Conservation (phyloP, 2,113 vertebrate species). For the Nanorana parkeri region DNA sequence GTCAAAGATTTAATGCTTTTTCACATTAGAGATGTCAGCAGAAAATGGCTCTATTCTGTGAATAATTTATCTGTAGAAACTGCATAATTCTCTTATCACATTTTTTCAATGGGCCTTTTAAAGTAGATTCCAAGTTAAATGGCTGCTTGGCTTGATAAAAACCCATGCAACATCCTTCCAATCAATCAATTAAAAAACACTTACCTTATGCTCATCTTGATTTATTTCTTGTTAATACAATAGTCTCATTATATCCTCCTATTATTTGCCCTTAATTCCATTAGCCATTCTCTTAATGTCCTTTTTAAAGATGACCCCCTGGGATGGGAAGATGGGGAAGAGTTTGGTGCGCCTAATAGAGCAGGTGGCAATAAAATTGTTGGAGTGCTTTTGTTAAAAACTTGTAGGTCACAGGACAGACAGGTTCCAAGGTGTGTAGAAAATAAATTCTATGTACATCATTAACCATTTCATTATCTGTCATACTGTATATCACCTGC, state of each 20-base stretch:
- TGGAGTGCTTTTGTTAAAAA: conserved; percentile 83
- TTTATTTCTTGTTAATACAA: conserved; percentile 99
- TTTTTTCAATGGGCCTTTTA: conserved; percentile 84
- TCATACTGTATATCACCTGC: conserved; percentile 60
- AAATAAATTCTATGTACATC: conserved; percentile 61
- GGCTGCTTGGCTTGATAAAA: conserved; percentile 89
- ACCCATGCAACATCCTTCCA: conserved; percentile 90
- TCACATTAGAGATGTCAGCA: conserved; percentile 99
- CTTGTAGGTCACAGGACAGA: conserved; percentile 80
- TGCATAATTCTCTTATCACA: conserved; percentile 91
- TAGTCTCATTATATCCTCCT: conserved; percentile 98
- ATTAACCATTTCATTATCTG: conserved; percentile 60
- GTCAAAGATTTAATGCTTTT: conserved; percentile 96
- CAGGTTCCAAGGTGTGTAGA: conserved; percentile 68
- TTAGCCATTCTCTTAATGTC: conserved; percentile 97
- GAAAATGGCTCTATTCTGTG: conserved; percentile 96
- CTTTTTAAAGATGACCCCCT: conserved; percentile 91
- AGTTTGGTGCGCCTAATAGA: conserved; percentile 80
- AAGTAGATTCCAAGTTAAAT: conserved; percentile 85
- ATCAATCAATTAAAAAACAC: conserved; percentile 99
- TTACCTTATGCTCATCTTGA: conserved; percentile 99
- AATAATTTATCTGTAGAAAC: conserved; percentile 91
- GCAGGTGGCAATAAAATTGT: conserved; percentile 78
- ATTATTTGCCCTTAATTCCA: conserved; percentile 99
- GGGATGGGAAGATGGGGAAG: conserved; percentile 75